These are phyloP conservation scores for Malacoctenus gilli DNA, from an alignment of 2,797 vertebrate species.

Conservation along the genomic window DNA sequence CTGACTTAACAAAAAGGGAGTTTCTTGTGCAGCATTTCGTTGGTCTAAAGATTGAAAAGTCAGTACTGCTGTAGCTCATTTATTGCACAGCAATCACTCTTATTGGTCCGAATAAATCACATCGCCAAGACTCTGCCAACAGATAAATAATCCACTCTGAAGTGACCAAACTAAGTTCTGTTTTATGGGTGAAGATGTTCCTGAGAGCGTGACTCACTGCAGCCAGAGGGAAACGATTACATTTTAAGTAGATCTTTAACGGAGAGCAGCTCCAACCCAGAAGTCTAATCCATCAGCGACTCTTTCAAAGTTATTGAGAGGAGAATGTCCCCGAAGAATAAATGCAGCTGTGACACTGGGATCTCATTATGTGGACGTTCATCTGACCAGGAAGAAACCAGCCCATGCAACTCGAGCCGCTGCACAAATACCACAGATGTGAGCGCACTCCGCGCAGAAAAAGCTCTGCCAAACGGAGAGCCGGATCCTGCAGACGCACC, in stretches of 20 bases:
- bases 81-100: too few relatives aligned
- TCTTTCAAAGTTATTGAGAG: constrained; percentile 30
- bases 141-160: constrained; percentile 15
- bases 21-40: too few relatives aligned
- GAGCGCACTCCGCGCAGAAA: constrained; percentile 16
- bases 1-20: too few relatives aligned
- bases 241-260: constrained; percentile 32
- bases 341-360: constrained; percentile 35
- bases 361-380: constrained; percentile 40
- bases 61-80: too few relatives aligned
- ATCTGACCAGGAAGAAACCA: constrained; percentile 25
- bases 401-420: background rate
- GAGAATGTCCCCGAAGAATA: constrained; percentile 44
- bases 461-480: constrained; percentile 1
- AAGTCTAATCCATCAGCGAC: constrained; percentile 27
- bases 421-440: constrained; percentile 18
- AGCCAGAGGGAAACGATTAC: constrained; percentile 16
- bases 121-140: background rate
- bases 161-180: constrained; percentile 14
- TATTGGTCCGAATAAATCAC: too few relatives aligned
- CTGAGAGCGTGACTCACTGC: constrained; percentile 9
- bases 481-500: constrained; percentile 30
- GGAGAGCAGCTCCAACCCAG: constrained; percentile 21
- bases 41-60: too few relatives aligned
- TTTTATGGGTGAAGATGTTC: constrained; percentile 17